Conservation (phyloP, 1,140 invertebrate species). For the Maniola jurtina region DNA sequence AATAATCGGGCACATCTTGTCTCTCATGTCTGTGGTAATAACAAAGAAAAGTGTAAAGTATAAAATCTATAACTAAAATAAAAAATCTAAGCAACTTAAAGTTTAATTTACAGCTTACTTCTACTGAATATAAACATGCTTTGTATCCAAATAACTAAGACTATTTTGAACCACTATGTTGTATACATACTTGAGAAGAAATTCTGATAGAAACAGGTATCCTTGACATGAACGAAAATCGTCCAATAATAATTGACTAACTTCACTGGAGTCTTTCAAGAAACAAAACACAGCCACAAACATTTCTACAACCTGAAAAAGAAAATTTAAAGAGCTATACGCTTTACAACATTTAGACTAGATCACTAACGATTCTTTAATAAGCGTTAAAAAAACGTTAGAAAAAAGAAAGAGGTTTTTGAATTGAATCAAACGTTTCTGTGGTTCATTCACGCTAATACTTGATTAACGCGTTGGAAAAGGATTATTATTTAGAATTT, state of each 20-base stretch:
- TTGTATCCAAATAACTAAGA: conserved; percentile 16
- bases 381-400: too few relatives aligned
- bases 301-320: conserved; percentile 92
- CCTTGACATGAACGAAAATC: conserved; percentile 97
- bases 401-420: too few relatives aligned
- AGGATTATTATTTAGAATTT: too few relatives aligned
- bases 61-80: conserved; percentile 31
- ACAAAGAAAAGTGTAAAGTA: conserved; percentile 50
- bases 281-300: conserved; percentile 99
- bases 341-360: too few relatives aligned
- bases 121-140: conserved; percentile 7
- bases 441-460: too few relatives aligned
- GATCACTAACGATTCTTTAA: too few relatives aligned
- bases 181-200: conserved; percentile 94
- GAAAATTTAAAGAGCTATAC: not conserved
- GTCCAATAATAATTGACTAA: conserved; percentile 95
- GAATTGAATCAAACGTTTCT: too few relatives aligned
- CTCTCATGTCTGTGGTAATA: conserved; percentile 75
- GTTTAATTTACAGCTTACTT: conserved; percentile 20
- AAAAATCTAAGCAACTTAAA: conserved; percentile 42
- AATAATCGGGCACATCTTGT: conserved; percentile 74
- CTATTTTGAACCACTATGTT: conserved; percentile 45
- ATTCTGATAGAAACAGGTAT: conserved; percentile 96
- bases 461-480: too few relatives aligned
- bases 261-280: conserved; percentile 98